Conservation (phyloP, 2,888 invertebrate genomes). For the Chymomyza amoena region DNA sequence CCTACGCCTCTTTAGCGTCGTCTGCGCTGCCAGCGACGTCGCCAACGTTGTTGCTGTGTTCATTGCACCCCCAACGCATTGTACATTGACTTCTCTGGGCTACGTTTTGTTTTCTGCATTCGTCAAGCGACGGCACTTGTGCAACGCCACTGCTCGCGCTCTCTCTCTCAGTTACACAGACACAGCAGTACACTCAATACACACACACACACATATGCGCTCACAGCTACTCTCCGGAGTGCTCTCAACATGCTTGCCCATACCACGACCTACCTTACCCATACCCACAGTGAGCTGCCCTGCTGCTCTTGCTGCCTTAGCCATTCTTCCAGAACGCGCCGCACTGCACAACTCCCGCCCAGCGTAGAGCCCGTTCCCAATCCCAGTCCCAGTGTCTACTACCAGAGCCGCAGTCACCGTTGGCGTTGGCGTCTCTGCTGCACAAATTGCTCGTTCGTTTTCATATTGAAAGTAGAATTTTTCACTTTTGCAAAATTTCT, state of each 20-base stretch:
- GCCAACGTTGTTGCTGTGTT: conserved; percentile 35
- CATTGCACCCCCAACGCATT: conserved; percentile 68
- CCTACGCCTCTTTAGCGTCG: conserved; percentile 3
- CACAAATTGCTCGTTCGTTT: conserved; percentile 51
- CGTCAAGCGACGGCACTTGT: conserved; percentile 34
- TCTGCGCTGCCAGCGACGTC: background rate
- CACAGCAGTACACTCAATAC: background rate
- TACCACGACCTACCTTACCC: conserved; percentile 76
- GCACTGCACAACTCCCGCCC: conserved; percentile 61
- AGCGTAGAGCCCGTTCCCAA: background rate
- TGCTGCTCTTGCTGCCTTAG: conserved; percentile 61
- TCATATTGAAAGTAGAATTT: conserved; percentile 73
- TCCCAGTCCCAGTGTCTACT: background rate
- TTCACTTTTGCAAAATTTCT: conserved; percentile 73
- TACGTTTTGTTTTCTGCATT: conserved; percentile 72
- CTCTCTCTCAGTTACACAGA: background rate
- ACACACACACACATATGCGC: background rate
- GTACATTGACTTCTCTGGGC: conserved; percentile 76
- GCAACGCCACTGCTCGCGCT: background rate
- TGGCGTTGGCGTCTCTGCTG: conserved; percentile 33
- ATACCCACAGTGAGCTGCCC: conserved; percentile 71
- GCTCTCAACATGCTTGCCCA: conserved; percentile 50
- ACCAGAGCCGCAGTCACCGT: conserved; percentile 25
- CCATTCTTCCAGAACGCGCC: conserved; percentile 39
- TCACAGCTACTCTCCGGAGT: background rate